A percentile compares a stretch with the other conserved stretches of the same genome.
These are phyloP conservation scores for Casuarius casuarius DNA, from an alignment of 2,113 vertebrate genomes.

Conservation along the genomic window DNA sequence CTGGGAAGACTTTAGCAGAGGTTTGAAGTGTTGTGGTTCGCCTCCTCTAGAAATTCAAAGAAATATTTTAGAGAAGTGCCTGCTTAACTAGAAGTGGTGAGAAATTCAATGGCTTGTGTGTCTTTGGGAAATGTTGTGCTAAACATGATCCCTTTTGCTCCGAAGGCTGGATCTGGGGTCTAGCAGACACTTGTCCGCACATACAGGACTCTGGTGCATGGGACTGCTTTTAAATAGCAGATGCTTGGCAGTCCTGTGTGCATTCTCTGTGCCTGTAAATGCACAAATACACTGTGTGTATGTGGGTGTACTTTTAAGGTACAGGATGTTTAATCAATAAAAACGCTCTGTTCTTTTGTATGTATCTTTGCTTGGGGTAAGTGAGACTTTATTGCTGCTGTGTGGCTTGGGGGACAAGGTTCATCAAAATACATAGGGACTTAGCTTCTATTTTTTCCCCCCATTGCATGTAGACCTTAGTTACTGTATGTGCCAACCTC, in stretches of 20 bases:
- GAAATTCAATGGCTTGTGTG: background rate
- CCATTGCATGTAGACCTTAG: background rate
- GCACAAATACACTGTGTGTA: background rate
- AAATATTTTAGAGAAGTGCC: background rate
- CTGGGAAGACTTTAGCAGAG: background rate
- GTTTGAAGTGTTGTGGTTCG: background rate
- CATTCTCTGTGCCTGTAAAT: background rate
- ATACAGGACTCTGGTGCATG: background rate
- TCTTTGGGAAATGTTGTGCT: background rate
- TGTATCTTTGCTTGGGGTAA: background rate
- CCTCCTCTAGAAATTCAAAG: background rate
- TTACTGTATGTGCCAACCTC: background rate
- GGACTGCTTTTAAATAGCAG: background rate
- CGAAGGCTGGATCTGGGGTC: background rate
- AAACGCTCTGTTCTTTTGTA: background rate
- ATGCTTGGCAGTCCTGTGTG: background rate
- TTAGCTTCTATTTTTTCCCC: background rate
- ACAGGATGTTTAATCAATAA: background rate
- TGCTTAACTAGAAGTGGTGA: background rate
- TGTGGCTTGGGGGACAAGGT: background rate
- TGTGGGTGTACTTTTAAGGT: background rate
- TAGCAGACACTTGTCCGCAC: background rate
- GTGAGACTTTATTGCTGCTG: background rate
- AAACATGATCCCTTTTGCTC: background rate
- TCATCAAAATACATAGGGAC: background rate